Conservation (phyloP, 2,113 vertebrate species). For the Atrichornis clamosus region DNA sequence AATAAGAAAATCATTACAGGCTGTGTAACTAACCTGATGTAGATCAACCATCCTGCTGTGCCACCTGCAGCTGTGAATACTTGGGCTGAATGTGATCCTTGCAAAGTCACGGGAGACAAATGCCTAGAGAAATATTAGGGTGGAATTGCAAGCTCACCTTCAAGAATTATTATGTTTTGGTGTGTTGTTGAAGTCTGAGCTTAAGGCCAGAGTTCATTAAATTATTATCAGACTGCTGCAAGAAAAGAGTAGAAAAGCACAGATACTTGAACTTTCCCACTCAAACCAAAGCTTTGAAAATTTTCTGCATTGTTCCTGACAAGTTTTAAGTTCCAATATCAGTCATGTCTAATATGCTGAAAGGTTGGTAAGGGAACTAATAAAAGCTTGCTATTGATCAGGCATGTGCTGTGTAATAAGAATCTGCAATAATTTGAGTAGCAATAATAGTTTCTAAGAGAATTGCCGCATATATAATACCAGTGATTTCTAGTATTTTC, state of each 20-base stretch:
- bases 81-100: not conserved
- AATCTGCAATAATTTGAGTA: constrained; percentile 25
- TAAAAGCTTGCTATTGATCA: constrained; percentile 16
- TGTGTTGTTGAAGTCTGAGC: not conserved
- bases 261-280: not conserved
- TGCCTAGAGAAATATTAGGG: not conserved
- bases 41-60: not conserved
- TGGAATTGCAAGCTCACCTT: not conserved
- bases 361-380: not conserved
- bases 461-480: constrained; percentile 5
- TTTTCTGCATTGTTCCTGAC: not conserved
- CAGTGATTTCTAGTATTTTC: constrained; percentile 8
- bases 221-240: not conserved
- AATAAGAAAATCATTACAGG: not conserved
- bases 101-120: not conserved
- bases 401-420: not conserved
- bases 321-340: not conserved
- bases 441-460: constrained; percentile 6
- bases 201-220: not conserved
- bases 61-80: not conserved
- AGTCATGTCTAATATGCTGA: not conserved
- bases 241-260: not conserved
- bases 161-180: not conserved
- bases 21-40: not conserved
- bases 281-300: not conserved